Evolutionary conservation across 2,888 invertebrate species (phyloP).

Genomic region (Mycalesis mineus): DNA sequence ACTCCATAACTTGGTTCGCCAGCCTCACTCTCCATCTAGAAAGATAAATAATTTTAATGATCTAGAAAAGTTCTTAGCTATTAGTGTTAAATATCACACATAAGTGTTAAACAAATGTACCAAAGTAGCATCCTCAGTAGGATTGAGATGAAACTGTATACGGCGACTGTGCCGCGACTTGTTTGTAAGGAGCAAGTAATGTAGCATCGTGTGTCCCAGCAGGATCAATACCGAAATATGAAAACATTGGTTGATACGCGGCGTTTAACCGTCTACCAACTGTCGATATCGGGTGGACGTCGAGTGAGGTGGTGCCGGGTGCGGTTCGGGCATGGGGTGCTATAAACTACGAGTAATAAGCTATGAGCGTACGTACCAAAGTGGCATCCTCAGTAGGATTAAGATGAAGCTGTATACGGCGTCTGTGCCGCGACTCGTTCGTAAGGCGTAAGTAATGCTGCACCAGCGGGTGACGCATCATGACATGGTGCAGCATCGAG

Average conservation of each 20-base stretch:
- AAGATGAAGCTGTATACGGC: constrained; percentile 87
- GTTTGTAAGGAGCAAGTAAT: constrained; percentile 86
- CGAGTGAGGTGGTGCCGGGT: no score
- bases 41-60: background rate
- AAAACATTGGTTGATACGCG: no score
- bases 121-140: constrained; percentile 90
- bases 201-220: constrained; percentile 85
- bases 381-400: constrained; percentile 92
- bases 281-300: no score
- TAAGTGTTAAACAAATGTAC: no score
- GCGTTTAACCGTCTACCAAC: no score
- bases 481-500: constrained; percentile 86
- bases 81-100: no score
- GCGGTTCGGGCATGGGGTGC: no score
- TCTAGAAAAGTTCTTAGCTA: no score
- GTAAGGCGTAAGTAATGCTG: constrained; percentile 88
- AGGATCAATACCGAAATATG: constrained; percentile 88
- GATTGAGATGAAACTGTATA: constrained; percentile 88
- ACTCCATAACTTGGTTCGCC: constrained; percentile 83
- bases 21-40: constrained; percentile 67
- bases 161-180: constrained; percentile 85
- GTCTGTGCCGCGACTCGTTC: constrained; percentile 84
- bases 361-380: constrained; percentile 82
- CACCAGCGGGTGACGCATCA: constrained; percentile 89
- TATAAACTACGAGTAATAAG: no score